Conservation (phyloP, 2,113 vertebrate species). For the Talpa occidentalis region DNA sequence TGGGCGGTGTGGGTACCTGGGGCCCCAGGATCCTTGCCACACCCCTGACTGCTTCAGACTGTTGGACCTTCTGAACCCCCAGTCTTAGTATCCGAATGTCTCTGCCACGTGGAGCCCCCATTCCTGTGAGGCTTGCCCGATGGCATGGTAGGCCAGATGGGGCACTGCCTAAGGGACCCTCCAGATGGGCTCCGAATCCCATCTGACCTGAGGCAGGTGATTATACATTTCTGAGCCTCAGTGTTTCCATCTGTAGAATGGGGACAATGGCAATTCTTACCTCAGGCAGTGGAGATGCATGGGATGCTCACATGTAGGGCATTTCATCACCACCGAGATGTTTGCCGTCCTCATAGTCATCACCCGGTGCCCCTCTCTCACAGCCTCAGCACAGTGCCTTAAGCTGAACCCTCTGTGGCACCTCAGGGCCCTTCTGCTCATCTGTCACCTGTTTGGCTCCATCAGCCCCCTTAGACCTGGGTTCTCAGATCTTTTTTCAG, state of each 20-base stretch:
- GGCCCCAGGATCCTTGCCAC: neutral
- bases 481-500: neutral
- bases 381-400: neutral
- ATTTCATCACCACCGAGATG: no score
- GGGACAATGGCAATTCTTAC: neutral
- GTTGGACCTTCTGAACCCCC: neutral
- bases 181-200: no score
- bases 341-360: rapidly evolving
- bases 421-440: neutral
- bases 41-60: neutral
- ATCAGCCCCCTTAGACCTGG: neutral
- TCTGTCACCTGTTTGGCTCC: neutral
- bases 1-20: no score
- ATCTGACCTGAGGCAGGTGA: neutral
- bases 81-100: neutral
- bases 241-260: neutral
- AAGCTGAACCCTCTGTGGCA: neutral
- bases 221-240: neutral
- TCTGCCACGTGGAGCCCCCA: rapidly evolving
- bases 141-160: neutral
- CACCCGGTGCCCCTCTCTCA: neutral
- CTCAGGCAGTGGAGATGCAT: neutral
- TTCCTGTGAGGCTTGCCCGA: neutral
- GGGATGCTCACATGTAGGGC: rapidly evolving
- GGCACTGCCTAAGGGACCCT: no score